phyloP scores from a whole-genome alignment of 2,113 vertebrate genomes.

The Setophaga coronata region DNA sequence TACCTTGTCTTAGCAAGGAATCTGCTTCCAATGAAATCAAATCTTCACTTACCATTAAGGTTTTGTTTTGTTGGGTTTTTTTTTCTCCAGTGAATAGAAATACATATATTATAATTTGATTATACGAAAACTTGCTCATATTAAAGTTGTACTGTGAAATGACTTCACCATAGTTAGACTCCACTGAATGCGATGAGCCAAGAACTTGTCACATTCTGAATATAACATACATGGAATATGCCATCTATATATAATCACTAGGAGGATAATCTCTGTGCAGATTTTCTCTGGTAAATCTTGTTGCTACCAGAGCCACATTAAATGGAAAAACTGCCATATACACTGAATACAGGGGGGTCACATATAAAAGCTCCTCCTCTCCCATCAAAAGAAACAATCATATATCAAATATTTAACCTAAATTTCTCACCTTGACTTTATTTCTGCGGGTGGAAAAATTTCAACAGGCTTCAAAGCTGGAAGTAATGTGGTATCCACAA shows the following conservation, averaged over 20 bases:
- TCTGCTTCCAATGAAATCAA: conserved; percentile 41
- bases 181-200: conserved; percentile 61
- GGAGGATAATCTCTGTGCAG: conserved; percentile 64
- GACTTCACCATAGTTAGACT: conserved; percentile 66
- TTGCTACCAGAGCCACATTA: conserved; percentile 25
- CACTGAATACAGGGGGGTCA: not conserved
- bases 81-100: not conserved
- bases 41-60: conserved; percentile 46
- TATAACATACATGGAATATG: conserved; percentile 67
- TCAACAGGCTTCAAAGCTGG: accelerated
- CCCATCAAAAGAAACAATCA: not conserved
- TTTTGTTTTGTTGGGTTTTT: conserved; percentile 21
- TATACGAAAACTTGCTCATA: conserved; percentile 64
- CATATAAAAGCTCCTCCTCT: conserved; percentile 7
- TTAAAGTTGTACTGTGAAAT: conserved; percentile 70
- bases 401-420: not conserved
- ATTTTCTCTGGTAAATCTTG: conserved; percentile 65
- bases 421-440: conserved; percentile 68
- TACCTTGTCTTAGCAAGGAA: conserved; percentile 48
- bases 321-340: not conserved
- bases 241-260: conserved; percentile 66
- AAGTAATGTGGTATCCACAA: conserved; percentile 54
- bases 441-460: conserved; percentile 65
- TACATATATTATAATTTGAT: conserved; percentile 64
- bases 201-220: conserved; percentile 69